Evolutionary conservation across 2,113 vertebrate species (phyloP).

Genomic region (Sminthopsis crassicaudata): DNA sequence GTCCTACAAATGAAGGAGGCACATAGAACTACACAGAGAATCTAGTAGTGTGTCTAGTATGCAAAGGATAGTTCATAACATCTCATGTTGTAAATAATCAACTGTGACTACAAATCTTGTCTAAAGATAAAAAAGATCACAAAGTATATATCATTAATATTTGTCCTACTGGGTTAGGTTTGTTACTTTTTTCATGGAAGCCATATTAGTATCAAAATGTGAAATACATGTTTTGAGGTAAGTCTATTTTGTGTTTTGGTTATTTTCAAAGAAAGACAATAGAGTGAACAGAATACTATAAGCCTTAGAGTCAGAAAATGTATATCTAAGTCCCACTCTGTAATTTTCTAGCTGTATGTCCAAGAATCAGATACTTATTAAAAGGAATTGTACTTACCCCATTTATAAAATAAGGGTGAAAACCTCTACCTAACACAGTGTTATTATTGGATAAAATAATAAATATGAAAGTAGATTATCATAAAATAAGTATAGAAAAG

Average conservation of each 20-base stretch:
- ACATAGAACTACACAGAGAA: not conserved
- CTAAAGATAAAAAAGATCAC: not conserved
- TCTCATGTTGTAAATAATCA: not conserved
- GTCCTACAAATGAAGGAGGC: not conserved
- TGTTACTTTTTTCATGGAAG: not conserved
- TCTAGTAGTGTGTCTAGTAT: not conserved
- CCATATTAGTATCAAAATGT: not conserved
- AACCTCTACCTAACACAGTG: conserved; percentile 15
- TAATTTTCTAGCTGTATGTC: conserved; percentile 38
- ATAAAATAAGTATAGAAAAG: not conserved
- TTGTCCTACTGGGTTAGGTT: not conserved
- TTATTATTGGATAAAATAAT: conserved; percentile 34
- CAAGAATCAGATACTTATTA: conserved; percentile 7
- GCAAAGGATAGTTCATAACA: not conserved
- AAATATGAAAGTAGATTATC: not conserved
- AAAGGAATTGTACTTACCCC: conserved; percentile 30
- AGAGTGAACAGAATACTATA: not conserved
- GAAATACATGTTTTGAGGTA: not conserved
- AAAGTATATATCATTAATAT: not conserved
- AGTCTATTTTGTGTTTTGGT: not conserved
- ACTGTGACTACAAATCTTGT: not conserved
- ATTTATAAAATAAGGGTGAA: conserved; percentile 46
- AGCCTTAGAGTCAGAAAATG: not conserved
- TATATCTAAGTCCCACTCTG: conserved; percentile 22
- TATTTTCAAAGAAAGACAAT: not conserved